Evolutionary conservation across 2,888 invertebrate species (phyloP).

Genomic region (Drosophila cyrtoloma): DNA sequence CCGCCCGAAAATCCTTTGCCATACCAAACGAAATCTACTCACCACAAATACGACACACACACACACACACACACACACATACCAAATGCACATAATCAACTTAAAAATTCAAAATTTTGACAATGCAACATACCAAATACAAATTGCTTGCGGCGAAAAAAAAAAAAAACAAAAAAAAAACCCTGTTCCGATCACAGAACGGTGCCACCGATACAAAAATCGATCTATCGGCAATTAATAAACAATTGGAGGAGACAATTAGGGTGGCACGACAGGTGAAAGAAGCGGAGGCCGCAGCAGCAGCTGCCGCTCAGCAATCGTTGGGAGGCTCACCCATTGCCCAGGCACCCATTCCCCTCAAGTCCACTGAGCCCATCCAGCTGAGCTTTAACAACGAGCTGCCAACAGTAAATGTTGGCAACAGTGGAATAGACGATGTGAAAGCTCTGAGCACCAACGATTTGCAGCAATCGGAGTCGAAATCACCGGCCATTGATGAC

Average conservation of each 20-base stretch:
- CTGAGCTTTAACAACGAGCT: conserved; percentile 83
- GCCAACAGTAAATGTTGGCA: conserved; percentile 49
- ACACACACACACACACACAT: conserved; percentile 4
- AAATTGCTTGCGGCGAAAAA: conserved; percentile 14
- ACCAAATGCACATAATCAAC: conserved; percentile 62
- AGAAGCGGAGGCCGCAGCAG: conserved; percentile 82
- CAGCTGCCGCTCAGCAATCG: conserved; percentile 53
- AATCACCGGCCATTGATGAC: conserved; percentile 89
- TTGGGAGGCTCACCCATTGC: conserved; percentile 55
- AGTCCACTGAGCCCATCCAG: conserved; percentile 78
- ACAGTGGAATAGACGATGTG: conserved; percentile 72
- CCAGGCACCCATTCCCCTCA: conserved; percentile 68
- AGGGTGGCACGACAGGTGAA: conserved; percentile 85
- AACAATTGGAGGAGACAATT: conserved; percentile 85
- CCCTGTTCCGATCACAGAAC: conserved; percentile 62
- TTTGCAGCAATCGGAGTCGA: conserved; percentile 87
- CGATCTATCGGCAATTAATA: conserved; percentile 84
- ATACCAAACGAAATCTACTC: conserved; percentile 37
- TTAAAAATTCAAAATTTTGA: conserved; percentile 65
- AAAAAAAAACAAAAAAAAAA: conserved; percentile 32
- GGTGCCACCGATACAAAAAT: conserved; percentile 84
- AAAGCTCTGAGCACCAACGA: conserved; percentile 76
- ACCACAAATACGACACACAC: conserved; percentile 24
- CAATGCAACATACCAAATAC: conserved; percentile 48
- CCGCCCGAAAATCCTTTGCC: conserved; percentile 11